Base-by-base conservation (phyloP, 2,113 vertebrate species). In the Xenus cinereus region DNA sequence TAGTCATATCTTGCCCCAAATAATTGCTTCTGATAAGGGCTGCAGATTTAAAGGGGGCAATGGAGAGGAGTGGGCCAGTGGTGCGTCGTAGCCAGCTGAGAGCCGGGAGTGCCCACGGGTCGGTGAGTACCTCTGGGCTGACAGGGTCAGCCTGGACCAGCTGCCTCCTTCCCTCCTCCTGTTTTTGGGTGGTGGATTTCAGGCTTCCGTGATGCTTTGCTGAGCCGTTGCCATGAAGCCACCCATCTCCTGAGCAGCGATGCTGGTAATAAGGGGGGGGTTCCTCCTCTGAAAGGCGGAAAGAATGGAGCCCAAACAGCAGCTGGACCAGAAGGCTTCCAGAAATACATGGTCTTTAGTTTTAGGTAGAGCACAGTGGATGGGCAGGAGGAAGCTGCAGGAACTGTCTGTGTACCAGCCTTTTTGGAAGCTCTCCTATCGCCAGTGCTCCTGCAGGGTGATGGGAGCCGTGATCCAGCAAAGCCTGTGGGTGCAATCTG, bases 21-120 rank as follows among this genome's bases (percentile, higher is more conserved):
- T 93, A 97, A 95, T 80, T 88, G 56, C 56, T 92, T 37, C 92
- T 92, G 97, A 98, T 98, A 97, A 97, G 93, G 68, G 77, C 39
- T 87, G 82, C 24, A 32, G 62, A 97, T 97, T 96, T 97, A 98
- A 95, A 97, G 91, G 89, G 43, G 72, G 24, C n/a, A 14, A 7
- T 0, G 9, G 67, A 43, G 84, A 76, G 78, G 67, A 86, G 68
- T 16, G 39, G 89, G 60, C 37, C 33, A 71, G 94, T 51, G 92
- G 50, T 23, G 16, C 75, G 32, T 33, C 1, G 1, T 7, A 14
- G 72, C 37, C 1, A 68, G 67, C 39, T 2, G n/a, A 10, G 18
- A 94, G 72, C 72, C 27, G 0, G 22, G 35, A 35, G 72, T 4
- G 14, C 48, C 32, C 75, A 9, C 35, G 2, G n/a, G 6, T 27